Conservation (phyloP, 2,113 vertebrate species). For the Eurystomus gularis region DNA sequence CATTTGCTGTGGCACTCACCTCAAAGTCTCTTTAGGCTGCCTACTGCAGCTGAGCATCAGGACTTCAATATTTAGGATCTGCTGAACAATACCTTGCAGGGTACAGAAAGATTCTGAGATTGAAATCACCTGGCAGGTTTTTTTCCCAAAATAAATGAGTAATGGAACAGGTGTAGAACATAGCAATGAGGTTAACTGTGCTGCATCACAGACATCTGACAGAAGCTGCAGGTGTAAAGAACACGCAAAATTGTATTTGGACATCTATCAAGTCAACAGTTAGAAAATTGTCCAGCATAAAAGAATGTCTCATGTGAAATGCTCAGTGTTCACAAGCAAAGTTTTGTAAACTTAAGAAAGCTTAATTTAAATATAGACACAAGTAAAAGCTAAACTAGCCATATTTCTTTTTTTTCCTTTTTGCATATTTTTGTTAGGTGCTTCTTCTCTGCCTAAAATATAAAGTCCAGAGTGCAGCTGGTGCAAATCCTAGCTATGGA, state of each 20-base stretch:
- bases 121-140: background rate
- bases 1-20: background rate
- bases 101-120: background rate
- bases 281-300: slow-evolving; percentile 28
- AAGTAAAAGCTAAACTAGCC: slow-evolving; percentile 42
- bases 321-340: slow-evolving; percentile 39
- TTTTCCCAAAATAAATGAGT: background rate
- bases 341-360: slow-evolving; percentile 57
- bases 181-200: background rate
- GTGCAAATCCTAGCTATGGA: slow-evolving; percentile 43
- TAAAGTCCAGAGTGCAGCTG: slow-evolving; percentile 65
- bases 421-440: slow-evolving; percentile 71
- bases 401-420: slow-evolving; percentile 26
- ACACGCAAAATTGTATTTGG: background rate
- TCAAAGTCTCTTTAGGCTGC: background rate
- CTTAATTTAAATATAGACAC: slow-evolving; percentile 58
- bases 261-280: slow-evolving; percentile 28
- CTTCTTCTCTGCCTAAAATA: slow-evolving; percentile 65
- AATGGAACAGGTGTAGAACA: background rate
- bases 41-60: background rate
- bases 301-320: slow-evolving; percentile 49
- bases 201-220: background rate
- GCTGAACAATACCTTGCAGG: background rate
- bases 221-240: background rate
- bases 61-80: background rate